Evolutionary conservation across 2,888 invertebrate genomes (phyloP), one percentile per base, ranked within the genome.

Genomic region (Deroplatys truncata): DNA sequence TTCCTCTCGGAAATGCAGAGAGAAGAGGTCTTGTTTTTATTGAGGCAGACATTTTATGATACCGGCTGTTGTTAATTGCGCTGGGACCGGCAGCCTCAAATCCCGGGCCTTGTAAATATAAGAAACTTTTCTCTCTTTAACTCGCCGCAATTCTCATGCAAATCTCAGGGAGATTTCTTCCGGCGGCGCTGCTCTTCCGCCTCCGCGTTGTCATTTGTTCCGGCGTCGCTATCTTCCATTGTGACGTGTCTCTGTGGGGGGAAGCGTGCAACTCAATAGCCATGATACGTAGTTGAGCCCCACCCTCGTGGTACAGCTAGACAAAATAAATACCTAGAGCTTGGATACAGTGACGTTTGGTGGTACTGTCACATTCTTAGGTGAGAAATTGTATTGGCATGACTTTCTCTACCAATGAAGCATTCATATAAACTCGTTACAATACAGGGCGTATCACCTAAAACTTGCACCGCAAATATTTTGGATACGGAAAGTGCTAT

Each of bases 81-180:
- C 72, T 29, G 86, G 86, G 86, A 82, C 86, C 29, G 82, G 9
- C 25, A 72, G 82, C 25, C 82, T 86, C 28, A 28, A 86, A 86
- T 82, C 86, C 82, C 29, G 28, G 72, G 25, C 8, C 86, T 86
- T 86, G 86, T 86, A 86, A 29, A n/a, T 82, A 86, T 31, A 82
- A 43, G n/a, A 49, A 86, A 86, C 72, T 85, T 85, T 13, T 49
- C 85, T 15, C 31, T 35, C 49, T 85, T 43, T 85, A 31, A 28
- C 85, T 85, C 56, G 43, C 82, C 31, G 85, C 88, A 85, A 82
- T 88, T 88, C 88, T 88, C 88, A 88, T 88, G 88, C 85, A 85
- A 88, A 88, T 88, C 88, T 88, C 82, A 16, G 29, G 8, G 31
- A 85, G 82, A 85, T 85, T 84, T 88, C 84, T 84, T 85, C 56